These are phyloP conservation scores for Hirtodrosophila histrioides DNA, from an alignment of 2,888 invertebrate genomes.

Conservation along the genomic window DNA sequence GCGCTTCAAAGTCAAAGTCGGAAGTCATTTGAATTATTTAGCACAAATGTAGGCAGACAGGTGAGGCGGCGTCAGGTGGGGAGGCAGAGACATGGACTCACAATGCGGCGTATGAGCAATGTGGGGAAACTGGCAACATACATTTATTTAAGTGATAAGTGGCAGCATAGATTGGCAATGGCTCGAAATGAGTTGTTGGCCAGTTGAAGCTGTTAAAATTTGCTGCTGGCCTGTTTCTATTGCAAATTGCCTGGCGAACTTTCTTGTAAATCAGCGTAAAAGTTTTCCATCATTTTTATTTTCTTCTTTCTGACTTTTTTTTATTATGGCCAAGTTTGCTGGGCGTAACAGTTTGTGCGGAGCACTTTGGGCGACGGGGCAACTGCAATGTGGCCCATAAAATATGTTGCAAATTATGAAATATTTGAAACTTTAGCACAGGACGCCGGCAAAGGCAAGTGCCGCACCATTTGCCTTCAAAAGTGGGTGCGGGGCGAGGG, in stretches of 20 bases:
- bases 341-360: conserved; percentile 13
- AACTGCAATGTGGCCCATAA: conserved; percentile 73
- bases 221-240: conserved; percentile 6
- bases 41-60: conserved; percentile 25
- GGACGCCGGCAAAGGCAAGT: conserved; percentile 12
- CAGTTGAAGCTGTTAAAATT: conserved; percentile 7
- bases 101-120: conserved; percentile 48
- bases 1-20: conserved; percentile 68
- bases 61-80: background rate
- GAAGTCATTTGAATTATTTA: conserved; percentile 77
- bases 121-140: background rate
- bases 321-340: conserved; percentile 26
- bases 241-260: conserved; percentile 31
- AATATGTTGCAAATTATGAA: conserved; percentile 78
- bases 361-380: conserved; percentile 6
- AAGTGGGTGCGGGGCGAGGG: background rate
- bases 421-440: conserved; percentile 70
- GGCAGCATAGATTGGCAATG: conserved; percentile 3
- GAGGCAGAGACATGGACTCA: background rate
- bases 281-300: conserved; percentile 20
- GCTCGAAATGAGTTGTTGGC: conserved; percentile 2
- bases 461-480: conserved; percentile 30
- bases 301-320: background rate
- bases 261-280: conserved; percentile 49
- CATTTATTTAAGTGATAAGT: conserved; percentile 12